Evolutionary conservation across 64 coral and sea anemone species (phyloP), one percentile per base, ranked within the genome.

Genomic region (Porites australiensis): DNA sequence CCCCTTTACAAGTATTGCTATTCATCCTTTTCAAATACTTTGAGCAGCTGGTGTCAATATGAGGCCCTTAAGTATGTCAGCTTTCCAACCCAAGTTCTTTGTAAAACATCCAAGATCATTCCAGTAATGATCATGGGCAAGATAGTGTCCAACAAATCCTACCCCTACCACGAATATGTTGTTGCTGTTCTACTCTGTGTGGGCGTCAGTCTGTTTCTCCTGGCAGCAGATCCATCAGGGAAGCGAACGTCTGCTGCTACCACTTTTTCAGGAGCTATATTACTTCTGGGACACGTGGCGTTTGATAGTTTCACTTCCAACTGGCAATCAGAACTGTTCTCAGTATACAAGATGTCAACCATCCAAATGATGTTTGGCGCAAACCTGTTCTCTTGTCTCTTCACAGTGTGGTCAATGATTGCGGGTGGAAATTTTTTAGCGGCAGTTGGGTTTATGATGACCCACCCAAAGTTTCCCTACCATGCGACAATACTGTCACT

Each of bases 51-150:
- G 98, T 99, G 94, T 77, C 98, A 99, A 63, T 99, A 99, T 65
- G 98, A 99, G 77, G 98, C 98, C 22, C 71, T 99, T 2, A 99
- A 99, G 82, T 99, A 93, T 96, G 90, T 99, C 15, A 94, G 94
- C 53, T 99, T 99, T 76, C 98, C 98, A 65, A 99, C 98, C 6
- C 94, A 99, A 77, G 91, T 99, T 20, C 72, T 99, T 0, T 82
- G 91, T 52, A 99, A 99, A 77, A 94, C 98, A 64, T 99, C 98
- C 5, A 99, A 99, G 50, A 96, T 99, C 21, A 99, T 99, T 21
- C 98, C 98, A 86, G 98, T 99, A 9, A 99, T 99, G 98, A 6
- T 99, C 22, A 99, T 99, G 98, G 98, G 98, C 13, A 99, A 99
- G 80, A 43, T 99, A 50, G 88, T 99, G 2, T 99, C 98, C 23